Percentiles rank a stretch among this genome's conserved stretches.
phyloP scores from a whole-genome alignment of 2,888 invertebrate species.

The Tenthredo mesomela region DNA sequence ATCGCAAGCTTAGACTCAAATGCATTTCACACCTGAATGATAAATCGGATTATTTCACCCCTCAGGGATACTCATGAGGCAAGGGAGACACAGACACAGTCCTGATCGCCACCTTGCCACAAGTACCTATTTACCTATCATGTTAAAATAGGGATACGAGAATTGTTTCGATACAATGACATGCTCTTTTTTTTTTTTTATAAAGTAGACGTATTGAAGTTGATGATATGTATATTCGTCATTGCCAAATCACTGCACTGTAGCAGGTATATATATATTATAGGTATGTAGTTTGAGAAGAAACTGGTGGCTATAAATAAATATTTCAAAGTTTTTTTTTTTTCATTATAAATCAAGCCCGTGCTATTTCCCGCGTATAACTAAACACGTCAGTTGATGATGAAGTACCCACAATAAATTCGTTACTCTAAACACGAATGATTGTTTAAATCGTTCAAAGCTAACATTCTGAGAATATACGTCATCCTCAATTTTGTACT shows the following conservation, averaged over 20 bases:
- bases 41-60: conserved; percentile 38
- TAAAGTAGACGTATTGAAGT: background rate
- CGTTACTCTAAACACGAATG: conserved; percentile 39
- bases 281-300: background rate
- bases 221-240: background rate
- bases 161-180: no score
- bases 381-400: conserved; percentile 53
- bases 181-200: background rate
- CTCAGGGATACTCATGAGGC: background rate
- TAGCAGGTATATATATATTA: background rate
- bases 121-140: background rate
- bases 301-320: conserved; percentile 29
- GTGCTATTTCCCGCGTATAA: conserved; percentile 49
- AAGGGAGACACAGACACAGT: background rate
- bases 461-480: conserved; percentile 29
- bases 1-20: conserved; percentile 42
- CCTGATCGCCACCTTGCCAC: background rate
- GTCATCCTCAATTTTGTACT: background rate
- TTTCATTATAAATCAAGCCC: conserved; percentile 47
- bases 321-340: conserved; percentile 30
- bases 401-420: conserved; percentile 50
- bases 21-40: conserved; percentile 37
- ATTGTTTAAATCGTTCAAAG: conserved; percentile 52
- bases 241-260: background rate
- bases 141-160: background rate